phyloP scores from a whole-genome alignment of 2,797 vertebrate genomes.

The Novumbra hubbsi region DNA sequence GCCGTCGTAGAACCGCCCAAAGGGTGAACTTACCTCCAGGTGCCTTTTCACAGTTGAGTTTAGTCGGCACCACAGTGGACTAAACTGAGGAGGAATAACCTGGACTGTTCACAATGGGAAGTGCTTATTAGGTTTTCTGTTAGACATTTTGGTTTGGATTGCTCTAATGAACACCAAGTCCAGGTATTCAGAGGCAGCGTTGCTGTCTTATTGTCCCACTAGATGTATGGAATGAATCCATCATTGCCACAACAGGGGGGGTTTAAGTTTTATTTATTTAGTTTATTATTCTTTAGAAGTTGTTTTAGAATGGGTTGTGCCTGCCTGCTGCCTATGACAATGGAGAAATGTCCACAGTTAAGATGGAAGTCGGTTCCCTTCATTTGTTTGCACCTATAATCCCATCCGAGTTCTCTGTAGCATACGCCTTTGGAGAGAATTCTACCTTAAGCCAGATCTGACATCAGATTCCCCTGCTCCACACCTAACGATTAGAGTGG shows the following conservation, averaged over 20 bases:
- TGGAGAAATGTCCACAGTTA: neutral
- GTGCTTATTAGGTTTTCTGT: neutral
- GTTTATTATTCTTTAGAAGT: neutral
- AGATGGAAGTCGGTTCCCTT: neutral
- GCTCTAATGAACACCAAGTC: neutral
- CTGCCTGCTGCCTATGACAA: neutral
- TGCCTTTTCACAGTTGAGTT: slow-evolving; percentile 4
- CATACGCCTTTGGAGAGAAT: neutral
- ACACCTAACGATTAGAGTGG: neutral
- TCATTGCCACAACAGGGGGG: neutral
- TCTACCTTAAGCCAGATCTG: neutral
- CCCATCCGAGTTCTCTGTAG: neutral
- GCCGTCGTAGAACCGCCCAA: slow-evolving; percentile 32
- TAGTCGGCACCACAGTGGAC: neutral
- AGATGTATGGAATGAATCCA: neutral
- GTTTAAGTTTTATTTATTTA: neutral
- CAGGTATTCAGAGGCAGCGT: slow-evolving; percentile 3
- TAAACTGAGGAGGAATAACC: neutral
- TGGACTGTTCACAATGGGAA: neutral
- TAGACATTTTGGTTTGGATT: neutral
- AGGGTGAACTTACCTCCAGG: neutral
- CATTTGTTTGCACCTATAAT: neutral
- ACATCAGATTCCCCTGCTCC: neutral
- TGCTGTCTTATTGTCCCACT: slow-evolving; percentile 37
- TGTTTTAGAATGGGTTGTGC: slow-evolving; percentile 1